Conservation (phyloP, 2,113 vertebrate genomes). For the Apistogramma diplotaenia region DNA sequence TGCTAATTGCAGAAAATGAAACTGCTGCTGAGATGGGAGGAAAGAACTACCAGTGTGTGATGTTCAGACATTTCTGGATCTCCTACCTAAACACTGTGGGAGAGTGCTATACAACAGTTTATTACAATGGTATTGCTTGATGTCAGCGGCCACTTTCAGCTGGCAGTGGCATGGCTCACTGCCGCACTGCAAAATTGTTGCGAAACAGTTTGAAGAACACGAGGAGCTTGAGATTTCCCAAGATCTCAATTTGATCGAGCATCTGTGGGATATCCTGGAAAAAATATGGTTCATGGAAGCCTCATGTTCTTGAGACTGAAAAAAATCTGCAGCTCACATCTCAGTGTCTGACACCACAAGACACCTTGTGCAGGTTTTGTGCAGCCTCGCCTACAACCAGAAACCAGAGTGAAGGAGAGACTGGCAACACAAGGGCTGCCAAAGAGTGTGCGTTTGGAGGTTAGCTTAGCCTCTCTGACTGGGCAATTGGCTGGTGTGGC, state of each 20-base stretch:
- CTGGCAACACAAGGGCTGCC: background rate
- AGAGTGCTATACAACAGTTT: background rate
- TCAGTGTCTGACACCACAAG: background rate
- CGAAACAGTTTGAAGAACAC: background rate
- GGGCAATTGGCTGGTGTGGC: slow-evolving; percentile 19
- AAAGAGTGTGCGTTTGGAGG: background rate
- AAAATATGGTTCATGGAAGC: background rate
- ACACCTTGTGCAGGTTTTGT: background rate
- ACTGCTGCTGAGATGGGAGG: background rate
- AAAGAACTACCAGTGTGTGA: background rate
- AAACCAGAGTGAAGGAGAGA: slow-evolving; percentile 10
- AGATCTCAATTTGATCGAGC: background rate
- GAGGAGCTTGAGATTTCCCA: too few species aligned
- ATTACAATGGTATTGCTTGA: background rate
- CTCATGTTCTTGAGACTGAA: rapidly evolving
- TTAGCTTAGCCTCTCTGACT: slow-evolving; percentile 15
- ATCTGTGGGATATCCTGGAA: background rate
- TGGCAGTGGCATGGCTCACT: background rate
- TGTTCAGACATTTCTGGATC: background rate
- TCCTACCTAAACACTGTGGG: background rate
- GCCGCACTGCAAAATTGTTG: rapidly evolving
- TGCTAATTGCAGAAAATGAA: background rate
- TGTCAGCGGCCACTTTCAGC: background rate
- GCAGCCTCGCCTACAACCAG: background rate
- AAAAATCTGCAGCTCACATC: background rate